These are phyloP conservation scores for Dolichoris vasculosae DNA, from an alignment of 1,140 invertebrate genomes.

Conservation along the genomic window DNA sequence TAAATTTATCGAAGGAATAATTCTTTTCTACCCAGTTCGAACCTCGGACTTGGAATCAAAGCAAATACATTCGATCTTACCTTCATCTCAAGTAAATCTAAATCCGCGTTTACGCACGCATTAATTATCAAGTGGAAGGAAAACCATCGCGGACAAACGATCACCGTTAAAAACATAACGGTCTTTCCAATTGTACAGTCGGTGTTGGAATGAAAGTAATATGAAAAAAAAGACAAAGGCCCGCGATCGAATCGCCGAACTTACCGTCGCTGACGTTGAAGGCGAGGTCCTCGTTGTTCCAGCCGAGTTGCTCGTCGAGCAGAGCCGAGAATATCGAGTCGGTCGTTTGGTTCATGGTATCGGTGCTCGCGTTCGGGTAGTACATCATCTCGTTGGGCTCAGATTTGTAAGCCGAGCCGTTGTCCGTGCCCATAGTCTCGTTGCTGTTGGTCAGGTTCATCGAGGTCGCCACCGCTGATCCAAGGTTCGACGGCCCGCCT, in stretches of 20 bases:
- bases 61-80: too few relatives aligned
- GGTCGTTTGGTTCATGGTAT: conserved; percentile 82
- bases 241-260: conserved; percentile 61
- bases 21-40: too few relatives aligned
- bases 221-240: too few relatives aligned
- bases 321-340: conserved; percentile 81
- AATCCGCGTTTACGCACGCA: too few relatives aligned
- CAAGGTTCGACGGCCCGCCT: conserved; percentile 81
- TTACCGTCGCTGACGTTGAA: conserved; percentile 90
- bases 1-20: too few relatives aligned
- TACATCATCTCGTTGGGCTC: conserved; percentile 79
- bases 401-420: conserved; percentile 70
- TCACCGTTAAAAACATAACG: too few relatives aligned
- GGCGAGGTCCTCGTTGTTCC: conserved; percentile 84
- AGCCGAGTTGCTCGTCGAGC: conserved; percentile 40
- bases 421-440: conserved; percentile 74
- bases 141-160: too few relatives aligned
- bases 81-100: too few relatives aligned
- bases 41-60: too few relatives aligned
- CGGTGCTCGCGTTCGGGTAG: conserved; percentile 75
- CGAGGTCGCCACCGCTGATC: conserved; percentile 85
- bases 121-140: too few relatives aligned
- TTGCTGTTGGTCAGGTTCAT: conserved; percentile 85
- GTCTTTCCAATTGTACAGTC: too few relatives aligned
- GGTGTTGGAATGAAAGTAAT: too few relatives aligned